Evolutionary conservation across 2,888 invertebrate species (phyloP), one percentile per base, ranked within the genome.

Genomic region (Diogma glabrata): DNA sequence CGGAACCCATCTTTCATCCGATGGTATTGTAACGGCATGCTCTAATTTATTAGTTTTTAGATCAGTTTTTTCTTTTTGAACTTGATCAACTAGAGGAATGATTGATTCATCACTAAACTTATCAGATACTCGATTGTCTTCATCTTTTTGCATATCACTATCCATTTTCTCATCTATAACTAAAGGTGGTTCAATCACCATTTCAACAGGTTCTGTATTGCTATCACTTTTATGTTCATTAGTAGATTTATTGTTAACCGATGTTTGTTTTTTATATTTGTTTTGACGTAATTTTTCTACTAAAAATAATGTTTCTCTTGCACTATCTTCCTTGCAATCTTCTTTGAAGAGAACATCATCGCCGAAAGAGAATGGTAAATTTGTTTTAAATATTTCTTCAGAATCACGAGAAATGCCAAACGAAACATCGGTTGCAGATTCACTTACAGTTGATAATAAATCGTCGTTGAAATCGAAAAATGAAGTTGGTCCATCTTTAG

Each of bases 201-300:
- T 22, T 46, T 24, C 22, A 46, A 24, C 24, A 14, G 24, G 24
- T 16, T 46, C 24, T 26, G 24, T 24, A 46, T 46, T 46, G 16
- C 24, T 33, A 33, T 48, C 48, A 16, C 8, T 48, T 30, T 48
- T 48, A 48, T 48, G 30, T 30, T 3, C 33, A 14, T 48, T 33
- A 33, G 20, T 20, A 4, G n/a, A 3, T 14, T 14, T 48, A 20
- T 20, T 33, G 20, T n/a, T 48, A n/a, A 20, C 8, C 30, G 28
- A 30, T 20, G 28, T 26, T 47, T 47, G 47, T 19, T 47, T 23
- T 30, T 48, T 48, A 16, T 48, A 75, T 76, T 60, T 85, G 72
- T 61, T 82, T 81, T 76, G 77, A 47, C 90, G 75, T 16, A 92
- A 70, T 62, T 91, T 87, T 62, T 90, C 87, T 4, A 92, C 86